A percentile compares a stretch with the other conserved stretches of the same genome.
Evolutionary conservation across 1,140 invertebrate genomes (phyloP).

Genomic region (Hypsibius dujardini): DNA sequence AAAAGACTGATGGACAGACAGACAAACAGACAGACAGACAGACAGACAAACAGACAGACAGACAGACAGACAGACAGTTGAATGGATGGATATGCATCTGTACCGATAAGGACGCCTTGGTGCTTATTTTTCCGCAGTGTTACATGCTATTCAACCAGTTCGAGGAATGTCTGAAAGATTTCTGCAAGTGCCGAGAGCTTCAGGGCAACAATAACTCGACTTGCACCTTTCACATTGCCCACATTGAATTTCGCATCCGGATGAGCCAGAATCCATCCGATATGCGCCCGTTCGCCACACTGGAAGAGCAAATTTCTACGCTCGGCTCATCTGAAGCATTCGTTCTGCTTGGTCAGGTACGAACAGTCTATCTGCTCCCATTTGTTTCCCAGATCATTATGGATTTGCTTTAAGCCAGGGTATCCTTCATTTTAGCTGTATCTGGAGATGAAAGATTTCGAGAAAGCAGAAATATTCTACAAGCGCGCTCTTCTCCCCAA

Average conservation of each 20-base stretch:
- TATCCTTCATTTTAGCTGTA: background rate
- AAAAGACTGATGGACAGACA: no score
- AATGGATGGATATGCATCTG: no score
- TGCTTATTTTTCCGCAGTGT: background rate
- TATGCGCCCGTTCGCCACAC: background rate
- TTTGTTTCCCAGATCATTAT: no score
- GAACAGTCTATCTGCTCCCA: no score
- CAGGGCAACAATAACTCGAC: background rate
- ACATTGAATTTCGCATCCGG: background rate
- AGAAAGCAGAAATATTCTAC: background rate
- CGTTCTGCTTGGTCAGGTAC: slow-evolving; percentile 9
- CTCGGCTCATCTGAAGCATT: background rate
- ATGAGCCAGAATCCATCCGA: background rate
- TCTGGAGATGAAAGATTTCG: background rate
- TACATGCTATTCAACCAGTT: background rate
- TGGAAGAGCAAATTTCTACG: background rate
- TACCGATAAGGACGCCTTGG: no score
- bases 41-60: no score
- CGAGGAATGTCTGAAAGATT: background rate
- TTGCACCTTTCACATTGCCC: background rate
- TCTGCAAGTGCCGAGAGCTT: background rate
- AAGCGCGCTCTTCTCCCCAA: background rate
- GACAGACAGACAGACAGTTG: no score
- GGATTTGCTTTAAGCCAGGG: no score
- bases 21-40: no score